Evolutionary conservation across 2,797 vertebrate genomes (phyloP).

Genomic region (Rhynchonycteris naso): DNA sequence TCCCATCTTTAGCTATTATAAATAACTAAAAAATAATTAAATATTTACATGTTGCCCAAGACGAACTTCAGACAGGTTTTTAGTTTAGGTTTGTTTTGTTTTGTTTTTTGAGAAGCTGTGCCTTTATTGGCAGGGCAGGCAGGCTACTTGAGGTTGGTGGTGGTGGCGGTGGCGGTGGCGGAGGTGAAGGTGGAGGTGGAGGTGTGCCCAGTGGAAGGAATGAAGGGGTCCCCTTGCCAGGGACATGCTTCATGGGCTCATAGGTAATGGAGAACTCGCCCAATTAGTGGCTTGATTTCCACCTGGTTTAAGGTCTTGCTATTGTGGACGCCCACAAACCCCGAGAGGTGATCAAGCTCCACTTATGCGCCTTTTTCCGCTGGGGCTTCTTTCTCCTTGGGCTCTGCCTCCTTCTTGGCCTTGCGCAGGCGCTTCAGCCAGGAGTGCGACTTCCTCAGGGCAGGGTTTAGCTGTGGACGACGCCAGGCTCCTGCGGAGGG

Average conservation of each 20-base stretch:
- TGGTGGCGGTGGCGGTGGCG: no score
- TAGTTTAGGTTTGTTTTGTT: background rate
- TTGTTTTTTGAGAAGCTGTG: background rate
- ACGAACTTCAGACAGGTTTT: background rate
- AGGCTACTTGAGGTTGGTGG: background rate
- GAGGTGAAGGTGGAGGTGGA: no score
- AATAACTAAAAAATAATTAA: background rate
- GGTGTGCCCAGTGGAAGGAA: background rate
- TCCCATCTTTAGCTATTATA: background rate
- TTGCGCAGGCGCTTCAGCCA: background rate
- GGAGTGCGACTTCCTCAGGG: accelerated
- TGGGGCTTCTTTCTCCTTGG: background rate
- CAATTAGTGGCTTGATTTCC: background rate
- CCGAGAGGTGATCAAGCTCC: accelerated
- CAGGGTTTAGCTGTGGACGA: accelerated
- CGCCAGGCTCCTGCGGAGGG: background rate
- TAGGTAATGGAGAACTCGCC: background rate
- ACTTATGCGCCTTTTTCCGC: background rate
- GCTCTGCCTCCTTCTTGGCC: accelerated
- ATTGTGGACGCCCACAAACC: background rate
- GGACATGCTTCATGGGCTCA: background rate
- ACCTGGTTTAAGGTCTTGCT: background rate
- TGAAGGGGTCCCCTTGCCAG: background rate
- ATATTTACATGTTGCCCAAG: background rate
- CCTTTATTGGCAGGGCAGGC: background rate